Evolutionary conservation across 2,888 invertebrate species (phyloP), one percentile per base, ranked within the genome.

Genomic region (Plagodis pulveraria): DNA sequence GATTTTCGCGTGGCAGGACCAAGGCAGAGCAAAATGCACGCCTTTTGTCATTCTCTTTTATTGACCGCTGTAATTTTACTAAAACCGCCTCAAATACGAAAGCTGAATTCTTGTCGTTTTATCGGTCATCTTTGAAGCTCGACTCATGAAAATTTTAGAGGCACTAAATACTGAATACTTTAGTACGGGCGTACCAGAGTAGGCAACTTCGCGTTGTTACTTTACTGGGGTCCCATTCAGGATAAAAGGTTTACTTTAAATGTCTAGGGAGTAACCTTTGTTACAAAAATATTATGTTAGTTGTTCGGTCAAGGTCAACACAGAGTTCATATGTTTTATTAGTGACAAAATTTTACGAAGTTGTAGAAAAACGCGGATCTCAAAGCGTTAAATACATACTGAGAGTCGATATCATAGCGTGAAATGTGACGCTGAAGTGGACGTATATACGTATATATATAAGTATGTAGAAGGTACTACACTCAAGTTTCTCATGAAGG

Each of bases 41-140:
- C 36, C 47, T 8, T 35, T 47, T 47, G 7, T 12, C 36, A 47
- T n/a, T 41, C 40, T 2, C 36, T 36, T 41, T 49, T 11, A 49
- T 7, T 47, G 11, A 12, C 10, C 40, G 6, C 32, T 7, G 7
- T 32, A 38, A 41, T 41, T 55, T 33, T n/a, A 38, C 50, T 59
- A 55, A 59, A 33, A 49, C 41, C 41, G 49, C 10, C 41, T 33
- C 33, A 60, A 52, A 52, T 43, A 60, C 53, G 48, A 36, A 36
- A 60, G 51, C 43, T 36, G 43, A 51, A 51, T 51, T 51, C 32
- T 6, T 12, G 22, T 12, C 36, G 44, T 51, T 51, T 51, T 51
- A 51, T 51, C 35, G 51, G 44, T 44, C 51, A 44, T 35, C 43
- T 44, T 7, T 22, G 32, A 44, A 44, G 44, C 36, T 44, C 10